Evolutionary conservation across 2,888 invertebrate genomes (phyloP), one percentile per base, ranked within the genome.

Genomic region (Orchesellides sinensis): DNA sequence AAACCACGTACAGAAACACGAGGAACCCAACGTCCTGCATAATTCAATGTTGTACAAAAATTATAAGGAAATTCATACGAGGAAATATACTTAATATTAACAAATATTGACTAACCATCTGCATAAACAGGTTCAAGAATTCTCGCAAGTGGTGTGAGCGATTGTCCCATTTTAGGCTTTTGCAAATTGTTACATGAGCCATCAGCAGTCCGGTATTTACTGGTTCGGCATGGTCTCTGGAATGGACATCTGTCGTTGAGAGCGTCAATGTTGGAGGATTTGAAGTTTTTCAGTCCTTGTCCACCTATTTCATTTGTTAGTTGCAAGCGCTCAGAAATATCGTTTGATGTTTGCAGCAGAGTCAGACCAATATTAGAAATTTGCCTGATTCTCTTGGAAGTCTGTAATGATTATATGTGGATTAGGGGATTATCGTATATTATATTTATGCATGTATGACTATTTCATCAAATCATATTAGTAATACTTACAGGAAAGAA

Each of bases 141-240:
- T 85, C 94, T 92, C 83, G 93, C 92, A 89, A 92, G 93, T 0
- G 93, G 92, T 21, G 93, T 92, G 65, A 93, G 91, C 8, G 92
- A 92, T 19, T 93, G 92, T 2, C 99, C 99, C 93, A 95, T 93
- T 4, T 93, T 92, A 0, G 98, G 96, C 86, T 95, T 93, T 81
- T 92, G 91, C 59, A 96, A 90, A 90, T 99, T 99, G 90, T 99
- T 99, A 90, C 99, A 99, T 0, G 97, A 94, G 0, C 99, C 99
- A 90, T 99, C 98, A 84, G 95, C 92, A 0, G 95, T 92, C 68
- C 96, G 92, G 90, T 94, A 96, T 59, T 84, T 83, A 17, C 80
- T 83, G 10, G 83, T 84, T 19, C 80, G 66, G 29, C 85, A 85
- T 5, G 83, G 83, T 19, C 81, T 56, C 47, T 77, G 79, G 21